Conservation (phyloP, 2,797 vertebrate genomes). For the Gorsachius magnificus region DNA sequence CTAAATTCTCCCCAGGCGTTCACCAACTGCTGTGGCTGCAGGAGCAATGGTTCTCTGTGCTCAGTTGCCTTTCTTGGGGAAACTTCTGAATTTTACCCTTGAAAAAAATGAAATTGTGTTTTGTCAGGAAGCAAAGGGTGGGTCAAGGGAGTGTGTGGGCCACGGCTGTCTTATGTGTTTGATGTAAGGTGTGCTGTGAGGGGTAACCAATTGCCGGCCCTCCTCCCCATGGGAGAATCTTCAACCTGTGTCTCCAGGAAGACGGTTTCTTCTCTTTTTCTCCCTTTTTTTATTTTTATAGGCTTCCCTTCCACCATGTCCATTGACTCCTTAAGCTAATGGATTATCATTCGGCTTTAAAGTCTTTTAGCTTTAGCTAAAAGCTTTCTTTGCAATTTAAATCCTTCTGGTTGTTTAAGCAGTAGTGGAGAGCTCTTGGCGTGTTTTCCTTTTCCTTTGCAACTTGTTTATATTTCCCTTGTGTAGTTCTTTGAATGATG, state of each 20-base stretch:
- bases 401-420: background rate
- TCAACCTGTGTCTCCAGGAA: background rate
- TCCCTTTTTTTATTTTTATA: background rate
- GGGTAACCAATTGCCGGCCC: no score
- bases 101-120: background rate
- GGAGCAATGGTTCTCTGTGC: background rate
- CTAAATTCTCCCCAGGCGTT: fast-evolving
- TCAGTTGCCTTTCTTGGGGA: background rate
- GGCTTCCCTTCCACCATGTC: background rate
- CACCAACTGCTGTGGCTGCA: background rate
- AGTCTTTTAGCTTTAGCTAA: background rate
- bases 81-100: background rate
- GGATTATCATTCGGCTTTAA: background rate
- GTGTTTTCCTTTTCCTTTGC: background rate
- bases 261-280: background rate
- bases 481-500: background rate
- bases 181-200: no score
- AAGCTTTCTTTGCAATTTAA: background rate
- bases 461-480: background rate
- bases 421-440: background rate
- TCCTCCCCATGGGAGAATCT: background rate
- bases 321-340: background rate
- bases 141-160: background rate
- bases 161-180: fast-evolving
- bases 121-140: background rate